phyloP scores from a whole-genome alignment of 2,113 vertebrate genomes.

The Solea senegalensis region DNA sequence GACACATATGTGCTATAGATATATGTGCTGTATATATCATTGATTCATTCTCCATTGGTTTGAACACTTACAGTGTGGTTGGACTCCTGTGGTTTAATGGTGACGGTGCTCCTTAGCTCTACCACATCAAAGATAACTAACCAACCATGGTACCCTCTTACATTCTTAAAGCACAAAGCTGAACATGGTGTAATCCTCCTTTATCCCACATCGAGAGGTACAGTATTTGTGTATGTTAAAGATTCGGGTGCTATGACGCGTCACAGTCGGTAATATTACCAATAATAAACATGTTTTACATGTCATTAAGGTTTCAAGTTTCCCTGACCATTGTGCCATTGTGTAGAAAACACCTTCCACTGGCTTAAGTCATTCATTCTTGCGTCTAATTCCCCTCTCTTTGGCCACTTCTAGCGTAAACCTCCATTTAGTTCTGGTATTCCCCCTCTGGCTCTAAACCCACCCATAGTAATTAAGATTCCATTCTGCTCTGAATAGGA shows the following conservation, averaged over 20 bases:
- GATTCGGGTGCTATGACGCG: background rate
- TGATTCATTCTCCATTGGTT: conserved; percentile 46
- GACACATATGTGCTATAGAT: too few species aligned
- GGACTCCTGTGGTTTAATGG: conserved; percentile 55
- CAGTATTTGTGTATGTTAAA: conserved; percentile 16
- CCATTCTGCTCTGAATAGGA: conserved; percentile 73
- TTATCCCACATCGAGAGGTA: conserved; percentile 11
- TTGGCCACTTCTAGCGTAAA: conserved; percentile 61
- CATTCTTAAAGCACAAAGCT: conserved; percentile 6
- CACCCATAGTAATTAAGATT: conserved; percentile 79
- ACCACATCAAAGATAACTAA: conserved; percentile 46
- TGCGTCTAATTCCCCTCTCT: conserved; percentile 61
- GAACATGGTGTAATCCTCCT: conserved; percentile 26
- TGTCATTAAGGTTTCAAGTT: conserved; percentile 15
- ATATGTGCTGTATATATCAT: conserved; percentile 18
- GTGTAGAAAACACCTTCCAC: conserved; percentile 38
- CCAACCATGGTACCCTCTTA: conserved; percentile 27
- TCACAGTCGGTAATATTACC: conserved; percentile 7
- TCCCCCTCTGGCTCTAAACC: conserved; percentile 41
- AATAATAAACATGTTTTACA: conserved; percentile 2
- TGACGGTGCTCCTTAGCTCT: conserved; percentile 7
- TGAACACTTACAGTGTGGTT: conserved; percentile 35
- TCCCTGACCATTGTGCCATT: conserved; percentile 30
- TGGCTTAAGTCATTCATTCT: conserved; percentile 57
- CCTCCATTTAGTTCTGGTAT: conserved; percentile 56